These are phyloP conservation scores for Oreochromis mossambicus DNA, from an alignment of 2,797 vertebrate genomes.

Conservation along the genomic window DNA sequence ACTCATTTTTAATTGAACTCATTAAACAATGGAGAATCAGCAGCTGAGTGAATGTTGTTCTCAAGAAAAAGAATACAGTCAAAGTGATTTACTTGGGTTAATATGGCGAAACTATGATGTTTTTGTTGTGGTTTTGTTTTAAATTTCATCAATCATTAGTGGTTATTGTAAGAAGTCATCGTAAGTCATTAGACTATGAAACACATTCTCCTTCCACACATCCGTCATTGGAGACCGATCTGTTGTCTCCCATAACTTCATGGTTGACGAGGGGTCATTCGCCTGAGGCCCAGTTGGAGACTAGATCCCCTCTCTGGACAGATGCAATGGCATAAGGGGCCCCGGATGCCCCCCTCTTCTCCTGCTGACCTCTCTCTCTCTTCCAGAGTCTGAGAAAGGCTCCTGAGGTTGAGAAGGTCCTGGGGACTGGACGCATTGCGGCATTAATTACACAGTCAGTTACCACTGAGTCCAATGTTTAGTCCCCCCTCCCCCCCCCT, in stretches of 20 bases:
- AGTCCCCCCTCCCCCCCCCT: conserved; percentile 19
- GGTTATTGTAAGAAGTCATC: conserved; percentile 16
- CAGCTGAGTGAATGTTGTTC: conserved; percentile 14
- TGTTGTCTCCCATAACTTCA: conserved; percentile 74
- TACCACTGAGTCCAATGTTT: conserved; percentile 86
- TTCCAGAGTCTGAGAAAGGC: conserved; percentile 70
- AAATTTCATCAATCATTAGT: conserved; percentile 31
- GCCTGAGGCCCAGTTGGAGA: conserved; percentile 66
- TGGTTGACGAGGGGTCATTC: conserved; percentile 67
- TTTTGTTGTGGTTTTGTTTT: background rate
- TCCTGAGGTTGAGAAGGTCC: conserved; percentile 81
- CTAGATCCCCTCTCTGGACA: conserved; percentile 66
- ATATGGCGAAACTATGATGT: conserved; percentile 20
- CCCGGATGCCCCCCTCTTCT: conserved; percentile 83
- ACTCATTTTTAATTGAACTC: background rate
- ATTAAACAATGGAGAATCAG: conserved; percentile 12
- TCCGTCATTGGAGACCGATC: conserved; percentile 69
- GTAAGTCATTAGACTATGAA: conserved; percentile 55
- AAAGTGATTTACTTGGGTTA: conserved; percentile 11
- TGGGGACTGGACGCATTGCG: conserved; percentile 87
- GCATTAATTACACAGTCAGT: conserved; percentile 96
- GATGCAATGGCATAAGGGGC: conserved; percentile 75
- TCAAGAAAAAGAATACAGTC: conserved; percentile 27
- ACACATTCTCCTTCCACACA: conserved; percentile 50
- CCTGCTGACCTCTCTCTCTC: conserved; percentile 64